These are phyloP conservation scores for Tetramorium alpestre DNA, from an alignment of 1,140 invertebrate genomes.

Conservation along the genomic window DNA sequence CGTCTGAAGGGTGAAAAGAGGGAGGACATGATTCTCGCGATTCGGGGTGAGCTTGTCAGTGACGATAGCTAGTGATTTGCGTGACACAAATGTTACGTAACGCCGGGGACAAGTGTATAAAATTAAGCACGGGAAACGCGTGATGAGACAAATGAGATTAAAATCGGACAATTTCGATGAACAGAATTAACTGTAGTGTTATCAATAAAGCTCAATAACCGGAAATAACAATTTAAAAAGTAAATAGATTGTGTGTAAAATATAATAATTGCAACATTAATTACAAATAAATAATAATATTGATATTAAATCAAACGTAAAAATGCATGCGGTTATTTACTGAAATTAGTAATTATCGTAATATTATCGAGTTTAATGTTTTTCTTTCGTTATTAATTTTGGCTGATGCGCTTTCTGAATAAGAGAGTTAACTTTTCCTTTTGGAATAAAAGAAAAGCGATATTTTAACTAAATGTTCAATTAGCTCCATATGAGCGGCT, in stretches of 20 bases:
- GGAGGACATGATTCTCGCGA: background rate
- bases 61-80: background rate
- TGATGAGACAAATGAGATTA: background rate
- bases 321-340: background rate
- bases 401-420: background rate
- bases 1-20: background rate
- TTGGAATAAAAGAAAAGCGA: background rate
- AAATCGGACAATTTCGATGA: background rate
- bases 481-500: background rate
- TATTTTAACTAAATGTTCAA: background rate
- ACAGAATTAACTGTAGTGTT: background rate
- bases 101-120: background rate
- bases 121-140: background rate
- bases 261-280: too few relatives aligned
- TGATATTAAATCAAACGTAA: too few relatives aligned
- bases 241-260: background rate
- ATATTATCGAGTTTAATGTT: background rate
- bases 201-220: background rate
- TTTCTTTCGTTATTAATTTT: background rate
- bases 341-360: background rate
- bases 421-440: background rate
- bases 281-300: too few relatives aligned
- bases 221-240: background rate
- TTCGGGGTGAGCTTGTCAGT: constrained; percentile 5
- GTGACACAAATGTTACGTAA: background rate